phyloP scores from a whole-genome alignment of 2,888 invertebrate species.

The Cryptocheilus praepositus region DNA sequence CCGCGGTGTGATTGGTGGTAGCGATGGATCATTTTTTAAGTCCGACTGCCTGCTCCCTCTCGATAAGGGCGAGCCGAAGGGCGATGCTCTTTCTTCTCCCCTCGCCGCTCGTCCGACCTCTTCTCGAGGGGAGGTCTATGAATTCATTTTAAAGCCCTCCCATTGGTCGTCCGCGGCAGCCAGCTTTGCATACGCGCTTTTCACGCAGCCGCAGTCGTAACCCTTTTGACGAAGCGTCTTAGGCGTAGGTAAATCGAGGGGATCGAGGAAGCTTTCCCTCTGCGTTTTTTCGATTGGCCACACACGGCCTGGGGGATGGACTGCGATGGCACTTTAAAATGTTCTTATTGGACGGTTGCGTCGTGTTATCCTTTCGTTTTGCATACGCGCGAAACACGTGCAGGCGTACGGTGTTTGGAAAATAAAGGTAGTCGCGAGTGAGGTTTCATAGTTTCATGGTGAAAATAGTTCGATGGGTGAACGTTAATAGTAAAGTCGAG shows the following conservation, averaged over 20 bases:
- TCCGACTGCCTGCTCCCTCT: slow-evolving; percentile 59
- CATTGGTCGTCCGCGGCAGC: slow-evolving; percentile 53
- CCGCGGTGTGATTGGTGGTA: slow-evolving; percentile 70
- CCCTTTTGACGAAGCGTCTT: slow-evolving; percentile 42
- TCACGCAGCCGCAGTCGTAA: slow-evolving; percentile 37
- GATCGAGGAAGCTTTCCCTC: background rate
- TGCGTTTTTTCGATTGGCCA: background rate
- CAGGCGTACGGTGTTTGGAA: slow-evolving; percentile 14
- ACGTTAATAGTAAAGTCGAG: no score
- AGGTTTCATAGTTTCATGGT: no score
- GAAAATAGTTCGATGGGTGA: no score
- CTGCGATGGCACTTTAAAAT: slow-evolving; percentile 16
- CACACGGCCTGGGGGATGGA: slow-evolving; percentile 19
- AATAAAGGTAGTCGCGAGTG: no score
- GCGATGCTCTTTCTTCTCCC: slow-evolving; percentile 12
- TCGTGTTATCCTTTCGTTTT: slow-evolving; percentile 31
- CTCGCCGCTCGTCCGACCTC: slow-evolving; percentile 22
- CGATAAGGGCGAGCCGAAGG: slow-evolving; percentile 59
- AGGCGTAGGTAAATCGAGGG: background rate
- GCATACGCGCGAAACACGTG: slow-evolving; percentile 23
- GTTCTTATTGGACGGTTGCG: slow-evolving; percentile 20
- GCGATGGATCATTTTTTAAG: slow-evolving; percentile 71
- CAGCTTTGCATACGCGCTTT: slow-evolving; percentile 68
- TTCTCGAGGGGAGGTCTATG: slow-evolving; percentile 38
- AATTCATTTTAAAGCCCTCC: slow-evolving; percentile 58